Evolutionary conservation across 2,888 invertebrate species (phyloP).

Genomic region (Eucera pruinosa): DNA sequence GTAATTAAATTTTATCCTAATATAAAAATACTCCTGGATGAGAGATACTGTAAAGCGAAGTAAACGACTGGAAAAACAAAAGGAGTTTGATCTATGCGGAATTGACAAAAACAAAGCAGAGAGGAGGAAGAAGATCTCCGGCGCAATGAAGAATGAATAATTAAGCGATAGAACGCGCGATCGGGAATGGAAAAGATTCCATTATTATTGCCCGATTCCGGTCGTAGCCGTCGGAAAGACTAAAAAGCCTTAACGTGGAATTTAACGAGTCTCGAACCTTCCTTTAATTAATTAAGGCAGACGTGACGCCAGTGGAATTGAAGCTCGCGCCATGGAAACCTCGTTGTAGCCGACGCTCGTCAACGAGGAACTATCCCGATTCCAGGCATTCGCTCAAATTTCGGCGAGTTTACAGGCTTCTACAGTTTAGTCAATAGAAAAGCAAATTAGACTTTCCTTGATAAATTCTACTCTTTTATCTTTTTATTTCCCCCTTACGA

Average conservation of each 20-base stretch:
- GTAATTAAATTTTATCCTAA: slow-evolving; percentile 30
- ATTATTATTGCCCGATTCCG: slow-evolving; percentile 53
- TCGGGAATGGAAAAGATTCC: slow-evolving; percentile 31
- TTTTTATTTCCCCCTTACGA: not conserved
- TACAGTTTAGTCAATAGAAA: not conserved
- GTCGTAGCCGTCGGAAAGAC: slow-evolving; percentile 8
- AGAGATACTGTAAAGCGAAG: not conserved
- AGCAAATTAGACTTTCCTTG: not conserved
- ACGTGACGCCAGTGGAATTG: slow-evolving; percentile 65
- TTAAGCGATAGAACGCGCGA: slow-evolving; percentile 30
- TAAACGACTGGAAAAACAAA: not conserved
- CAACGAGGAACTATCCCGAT: slow-evolving; percentile 26
- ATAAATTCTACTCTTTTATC: slow-evolving; percentile 15
- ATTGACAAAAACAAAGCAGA: slow-evolving; percentile 13
- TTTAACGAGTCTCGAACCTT: slow-evolving; percentile 65
- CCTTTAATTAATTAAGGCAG: slow-evolving; percentile 67
- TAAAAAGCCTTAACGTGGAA: slow-evolving; percentile 55
- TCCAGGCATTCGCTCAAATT: slow-evolving; percentile 17
- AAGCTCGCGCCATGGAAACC: slow-evolving; percentile 49
- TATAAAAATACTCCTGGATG: not conserved
- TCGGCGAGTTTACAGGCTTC: slow-evolving; percentile 9
- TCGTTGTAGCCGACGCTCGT: slow-evolving; percentile 42
- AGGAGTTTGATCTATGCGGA: not conserved
- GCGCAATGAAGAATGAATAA: slow-evolving; percentile 30
- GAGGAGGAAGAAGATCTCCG: not conserved